Evolutionary conservation across 2,113 vertebrate genomes (phyloP).

Genomic region (Phainopepla nitens): DNA sequence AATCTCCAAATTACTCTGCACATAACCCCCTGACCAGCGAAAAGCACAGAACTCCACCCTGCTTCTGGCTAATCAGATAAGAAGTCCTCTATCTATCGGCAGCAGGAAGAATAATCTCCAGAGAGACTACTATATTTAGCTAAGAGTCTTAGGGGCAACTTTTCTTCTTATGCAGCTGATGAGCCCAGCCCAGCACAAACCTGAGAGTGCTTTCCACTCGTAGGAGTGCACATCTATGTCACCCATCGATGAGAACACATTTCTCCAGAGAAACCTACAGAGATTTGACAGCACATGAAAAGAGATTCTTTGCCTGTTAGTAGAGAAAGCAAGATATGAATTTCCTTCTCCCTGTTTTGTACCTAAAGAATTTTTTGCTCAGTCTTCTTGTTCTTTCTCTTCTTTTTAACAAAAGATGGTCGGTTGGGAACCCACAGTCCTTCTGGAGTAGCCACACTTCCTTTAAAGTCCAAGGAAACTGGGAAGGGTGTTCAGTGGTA

Average conservation of each 20-base stretch:
- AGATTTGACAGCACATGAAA: not conserved
- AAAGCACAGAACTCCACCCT: not conserved
- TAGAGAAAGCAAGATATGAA: not conserved
- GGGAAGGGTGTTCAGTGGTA: not conserved
- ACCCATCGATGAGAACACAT: not conserved
- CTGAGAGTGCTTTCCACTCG: not conserved
- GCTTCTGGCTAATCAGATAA: conserved; percentile 12
- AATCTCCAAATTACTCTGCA: not conserved
- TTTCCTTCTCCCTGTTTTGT: not conserved
- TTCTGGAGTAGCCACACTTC: not conserved
- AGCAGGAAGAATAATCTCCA: not conserved
- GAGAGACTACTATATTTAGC: conserved; percentile 34
- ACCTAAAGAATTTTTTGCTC: not conserved
- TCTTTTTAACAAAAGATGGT: not conserved
- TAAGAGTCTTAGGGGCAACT: not conserved
- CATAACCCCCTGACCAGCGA: not conserved
- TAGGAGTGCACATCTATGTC: fast-evolving
- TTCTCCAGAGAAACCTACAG: not conserved
- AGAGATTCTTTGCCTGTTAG: not conserved
- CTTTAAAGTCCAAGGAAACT: not conserved
- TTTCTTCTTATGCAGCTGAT: not conserved
- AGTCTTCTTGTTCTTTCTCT: not conserved
- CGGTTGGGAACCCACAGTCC: not conserved
- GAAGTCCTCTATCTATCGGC: not conserved
- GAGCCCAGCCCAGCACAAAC: not conserved